Conservation (phyloP, 2,888 invertebrate genomes). For the Trachelus troglodyta region DNA sequence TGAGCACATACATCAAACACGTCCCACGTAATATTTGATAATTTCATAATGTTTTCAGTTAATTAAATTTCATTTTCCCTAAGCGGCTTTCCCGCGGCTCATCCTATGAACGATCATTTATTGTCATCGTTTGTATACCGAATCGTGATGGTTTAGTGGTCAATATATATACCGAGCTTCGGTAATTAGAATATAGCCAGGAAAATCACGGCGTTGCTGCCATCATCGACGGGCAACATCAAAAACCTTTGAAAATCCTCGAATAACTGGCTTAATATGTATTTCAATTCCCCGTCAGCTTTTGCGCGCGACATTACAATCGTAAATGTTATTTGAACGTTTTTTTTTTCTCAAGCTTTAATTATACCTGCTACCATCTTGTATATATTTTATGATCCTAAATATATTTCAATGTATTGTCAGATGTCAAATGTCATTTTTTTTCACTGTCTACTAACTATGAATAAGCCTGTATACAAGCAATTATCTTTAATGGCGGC, state of each 20-base stretch:
- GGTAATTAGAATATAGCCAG: slow-evolving; percentile 42
- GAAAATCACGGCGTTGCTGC: slow-evolving; percentile 28
- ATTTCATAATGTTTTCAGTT: slow-evolving; percentile 55
- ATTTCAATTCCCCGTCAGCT: neutral
- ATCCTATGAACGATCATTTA: slow-evolving; percentile 36
- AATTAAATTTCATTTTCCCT: slow-evolving; percentile 58
- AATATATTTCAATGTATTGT: neutral
- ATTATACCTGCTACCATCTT: neutral
- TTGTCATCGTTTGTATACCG: slow-evolving; percentile 8
- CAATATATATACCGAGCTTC: slow-evolving; percentile 34
- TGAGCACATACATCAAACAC: slow-evolving; percentile 8
- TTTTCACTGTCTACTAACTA: neutral
- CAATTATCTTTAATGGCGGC: neutral
- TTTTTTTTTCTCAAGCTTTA: neutral
- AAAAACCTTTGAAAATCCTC: slow-evolving; percentile 41
- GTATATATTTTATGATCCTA: neutral
- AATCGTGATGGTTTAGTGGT: slow-evolving; percentile 11
- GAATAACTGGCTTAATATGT: slow-evolving; percentile 32
- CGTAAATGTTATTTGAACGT: neutral
- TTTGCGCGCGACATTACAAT: neutral
- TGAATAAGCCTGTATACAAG: neutral
- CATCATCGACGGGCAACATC: slow-evolving; percentile 32
- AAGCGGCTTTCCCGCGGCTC: slow-evolving; percentile 44
- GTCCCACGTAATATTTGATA: slow-evolving; percentile 47
- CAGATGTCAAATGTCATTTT: neutral